Evolutionary conservation across 2,113 vertebrate genomes (phyloP).

Genomic region (Gavialis gangeticus): DNA sequence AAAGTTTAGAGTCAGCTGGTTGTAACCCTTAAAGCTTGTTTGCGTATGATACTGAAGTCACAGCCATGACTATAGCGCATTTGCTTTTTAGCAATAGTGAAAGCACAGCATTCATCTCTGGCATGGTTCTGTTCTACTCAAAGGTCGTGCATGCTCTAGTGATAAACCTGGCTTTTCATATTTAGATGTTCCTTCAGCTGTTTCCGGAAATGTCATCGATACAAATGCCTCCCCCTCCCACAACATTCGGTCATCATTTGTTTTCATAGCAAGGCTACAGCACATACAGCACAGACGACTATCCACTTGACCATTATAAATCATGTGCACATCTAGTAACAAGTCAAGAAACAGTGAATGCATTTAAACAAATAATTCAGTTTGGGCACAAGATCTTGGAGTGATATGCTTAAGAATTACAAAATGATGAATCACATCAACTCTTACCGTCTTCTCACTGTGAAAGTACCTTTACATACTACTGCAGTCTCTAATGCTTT

Average conservation of each 20-base stretch:
- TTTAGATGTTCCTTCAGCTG: neutral
- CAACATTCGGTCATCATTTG: neutral
- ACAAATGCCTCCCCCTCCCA: neutral
- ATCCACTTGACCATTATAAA: neutral
- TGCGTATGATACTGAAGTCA: neutral
- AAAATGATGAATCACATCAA: neutral
- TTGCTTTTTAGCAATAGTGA: neutral
- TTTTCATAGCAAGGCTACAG: neutral
- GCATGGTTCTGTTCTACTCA: neutral
- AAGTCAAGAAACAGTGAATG: accelerated
- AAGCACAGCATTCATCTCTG: neutral
- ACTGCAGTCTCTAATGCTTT: neutral
- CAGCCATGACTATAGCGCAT: neutral
- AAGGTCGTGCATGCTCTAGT: neutral
- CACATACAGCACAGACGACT: neutral
- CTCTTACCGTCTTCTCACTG: neutral
- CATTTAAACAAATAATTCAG: neutral
- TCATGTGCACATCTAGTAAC: neutral
- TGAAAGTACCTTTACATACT: neutral
- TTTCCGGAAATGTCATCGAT: neutral
- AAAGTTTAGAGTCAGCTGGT: neutral
- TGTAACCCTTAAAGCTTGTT: neutral
- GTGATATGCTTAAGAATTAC: neutral
- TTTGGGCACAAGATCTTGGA: neutral
- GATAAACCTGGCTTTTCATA: neutral